Evolutionary conservation across 2,113 vertebrate species (phyloP), one percentile per base, ranked within the genome.

Genomic region (Antennarius striatus): DNA sequence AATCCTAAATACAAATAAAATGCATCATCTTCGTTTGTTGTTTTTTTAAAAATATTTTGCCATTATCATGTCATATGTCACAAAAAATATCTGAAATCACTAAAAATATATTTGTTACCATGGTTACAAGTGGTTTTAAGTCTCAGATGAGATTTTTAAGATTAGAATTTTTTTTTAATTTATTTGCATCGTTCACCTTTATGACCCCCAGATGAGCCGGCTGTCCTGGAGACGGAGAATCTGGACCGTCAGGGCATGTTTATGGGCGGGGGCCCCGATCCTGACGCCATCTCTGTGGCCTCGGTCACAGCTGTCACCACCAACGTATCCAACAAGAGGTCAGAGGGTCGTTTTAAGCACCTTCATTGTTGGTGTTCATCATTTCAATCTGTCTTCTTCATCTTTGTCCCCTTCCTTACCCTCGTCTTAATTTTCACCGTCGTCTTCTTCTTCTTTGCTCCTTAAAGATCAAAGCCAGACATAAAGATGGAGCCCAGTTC

Each of bases 301-400:
- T 99, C 98, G 0, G 95, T 99, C 87, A 99, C 98, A 0, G 98
- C 97, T 0, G 94, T 99, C 77, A 98, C 96, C 81, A 97, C 94
- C 71, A 99, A 99, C 4, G 95, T 99, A 50, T 99, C 98, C 1
- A 99, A 99, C 14, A 99, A 99, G 72, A 95, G 98, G 96, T 94
- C 49, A 85, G 77, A 4, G 1, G 11, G 6, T 4, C 15, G 8
- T 6, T 1, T 30, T 13, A 56, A 13, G 10, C 1, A 13, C 3
- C 2, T 15, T 0, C 4, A 5, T 36, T 22, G 9, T 9, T 54
- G 3, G 32, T 16, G 6, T 16, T 45, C 1, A 36, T 22, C 3
- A 12, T 48, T 3, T 63, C 8, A 3, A 0, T 64, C 22, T 0
- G 0, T 56, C 32, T 53, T 2, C 59, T 36, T 36, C 32, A 36